A percentile compares a stretch with the other conserved stretches of the same genome.
Evolutionary conservation across 2,113 vertebrate species (phyloP).

Genomic region (Catharus fuscescens): DNA sequence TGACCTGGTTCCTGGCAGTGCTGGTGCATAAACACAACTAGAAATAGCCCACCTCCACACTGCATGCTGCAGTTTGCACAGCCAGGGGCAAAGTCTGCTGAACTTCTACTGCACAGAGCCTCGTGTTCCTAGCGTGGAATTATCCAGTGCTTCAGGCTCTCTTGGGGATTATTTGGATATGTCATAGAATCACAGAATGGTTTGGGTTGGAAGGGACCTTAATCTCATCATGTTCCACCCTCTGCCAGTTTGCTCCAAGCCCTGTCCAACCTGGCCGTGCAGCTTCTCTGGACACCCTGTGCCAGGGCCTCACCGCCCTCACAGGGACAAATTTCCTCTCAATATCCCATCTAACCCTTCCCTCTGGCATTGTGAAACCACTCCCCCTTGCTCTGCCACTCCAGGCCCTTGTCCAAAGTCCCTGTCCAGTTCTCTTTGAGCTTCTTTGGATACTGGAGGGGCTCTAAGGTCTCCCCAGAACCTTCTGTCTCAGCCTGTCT

Average conservation of each 20-base stretch:
- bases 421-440: neutral
- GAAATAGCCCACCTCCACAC: neutral
- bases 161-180: neutral
- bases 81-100: neutral
- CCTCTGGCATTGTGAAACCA: neutral
- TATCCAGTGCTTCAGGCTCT: neutral
- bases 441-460: neutral
- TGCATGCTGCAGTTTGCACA: neutral
- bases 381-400: neutral
- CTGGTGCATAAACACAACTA: neutral
- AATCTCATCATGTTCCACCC: neutral
- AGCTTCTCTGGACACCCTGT: neutral
- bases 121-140: neutral
- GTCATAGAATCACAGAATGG: neutral
- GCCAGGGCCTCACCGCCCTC: neutral
- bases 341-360: neutral
- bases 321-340: neutral
- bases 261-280: fast-evolving
- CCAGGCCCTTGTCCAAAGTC: neutral
- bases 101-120: neutral
- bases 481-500: neutral
- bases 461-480: neutral
- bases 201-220: neutral
- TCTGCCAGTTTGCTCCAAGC: neutral
- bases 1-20: neutral